Evolutionary conservation across 2,888 invertebrate genomes (phyloP).

Genomic region (Pteria penguin): DNA sequence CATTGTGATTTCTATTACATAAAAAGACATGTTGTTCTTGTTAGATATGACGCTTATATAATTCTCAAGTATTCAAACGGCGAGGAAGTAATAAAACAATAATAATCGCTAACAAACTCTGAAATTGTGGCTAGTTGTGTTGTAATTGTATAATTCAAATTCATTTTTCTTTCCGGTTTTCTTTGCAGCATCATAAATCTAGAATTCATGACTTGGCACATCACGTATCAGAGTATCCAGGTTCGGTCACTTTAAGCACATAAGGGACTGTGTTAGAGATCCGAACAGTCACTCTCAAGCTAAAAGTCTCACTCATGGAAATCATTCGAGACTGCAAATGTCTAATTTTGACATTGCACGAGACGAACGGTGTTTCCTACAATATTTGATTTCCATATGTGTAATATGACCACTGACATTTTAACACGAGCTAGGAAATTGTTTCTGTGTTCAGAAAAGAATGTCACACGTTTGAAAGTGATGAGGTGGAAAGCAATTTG

Average conservation of each 20-base stretch:
- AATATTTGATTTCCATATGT: slow-evolving; percentile 29
- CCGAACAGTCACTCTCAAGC: neutral
- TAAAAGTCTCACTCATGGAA: neutral
- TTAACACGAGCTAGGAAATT: no score
- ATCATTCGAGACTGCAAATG: neutral
- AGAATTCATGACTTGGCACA: slow-evolving; percentile 47
- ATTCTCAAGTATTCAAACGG: no score
- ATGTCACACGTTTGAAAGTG: no score
- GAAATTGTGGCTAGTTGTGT: slow-evolving; percentile 19
- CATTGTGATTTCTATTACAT: no score
- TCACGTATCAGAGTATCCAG: slow-evolving; percentile 27
- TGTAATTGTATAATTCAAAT: slow-evolving; percentile 42
- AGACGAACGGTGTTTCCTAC: neutral
- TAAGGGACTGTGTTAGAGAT: neutral
- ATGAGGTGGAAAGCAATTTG: no score
- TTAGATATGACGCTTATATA: no score
- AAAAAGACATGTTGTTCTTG: no score
- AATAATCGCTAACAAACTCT: no score
- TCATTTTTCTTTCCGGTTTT: slow-evolving; percentile 33
- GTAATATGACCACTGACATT: no score
- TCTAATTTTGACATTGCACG: slow-evolving; percentile 16
- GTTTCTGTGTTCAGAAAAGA: no score
- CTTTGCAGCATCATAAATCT: slow-evolving; percentile 40
- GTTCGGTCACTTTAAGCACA: slow-evolving; percentile 17
- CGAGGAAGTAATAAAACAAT: slow-evolving; percentile 20